Conservation (phyloP, 2,113 vertebrate genomes). For the Mormoops blainvillei region DNA sequence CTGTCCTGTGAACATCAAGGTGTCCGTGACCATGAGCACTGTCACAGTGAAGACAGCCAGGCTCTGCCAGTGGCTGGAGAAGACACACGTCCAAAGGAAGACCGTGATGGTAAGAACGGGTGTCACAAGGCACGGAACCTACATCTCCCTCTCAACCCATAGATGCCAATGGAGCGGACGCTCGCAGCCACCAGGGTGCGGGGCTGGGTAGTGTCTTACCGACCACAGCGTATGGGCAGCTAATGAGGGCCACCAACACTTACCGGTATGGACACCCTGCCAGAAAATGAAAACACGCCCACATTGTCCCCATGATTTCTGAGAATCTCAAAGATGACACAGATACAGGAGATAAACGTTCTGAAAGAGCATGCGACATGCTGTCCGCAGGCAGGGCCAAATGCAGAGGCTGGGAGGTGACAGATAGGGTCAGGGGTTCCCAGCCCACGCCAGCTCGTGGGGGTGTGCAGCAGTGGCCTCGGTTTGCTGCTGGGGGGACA, state of each 20-base stretch:
- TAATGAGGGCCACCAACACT: fast-evolving
- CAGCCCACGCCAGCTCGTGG: fast-evolving
- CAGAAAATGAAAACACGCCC: background rate
- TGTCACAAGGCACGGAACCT: background rate
- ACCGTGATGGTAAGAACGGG: fast-evolving
- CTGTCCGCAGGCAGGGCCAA: fast-evolving
- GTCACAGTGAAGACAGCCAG: background rate
- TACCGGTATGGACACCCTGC: background rate
- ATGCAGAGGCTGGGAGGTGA: fast-evolving
- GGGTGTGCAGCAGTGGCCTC: fast-evolving
- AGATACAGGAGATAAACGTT: fast-evolving
- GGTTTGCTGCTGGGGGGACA: background rate
- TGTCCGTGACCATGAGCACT: fast-evolving
- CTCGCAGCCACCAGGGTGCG: fast-evolving
- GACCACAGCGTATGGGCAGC: fast-evolving
- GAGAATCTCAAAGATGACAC: background rate
- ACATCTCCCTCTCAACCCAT: background rate
- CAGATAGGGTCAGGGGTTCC: fast-evolving
- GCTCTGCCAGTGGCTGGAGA: background rate
- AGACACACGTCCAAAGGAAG: background rate
- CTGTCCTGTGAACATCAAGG: background rate
- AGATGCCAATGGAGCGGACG: background rate
- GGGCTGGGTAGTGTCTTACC: fast-evolving
- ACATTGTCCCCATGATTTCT: background rate
- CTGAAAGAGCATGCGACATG: fast-evolving